phyloP scores from a whole-genome alignment of 2,113 vertebrate species.

The Lagopus leucura region DNA sequence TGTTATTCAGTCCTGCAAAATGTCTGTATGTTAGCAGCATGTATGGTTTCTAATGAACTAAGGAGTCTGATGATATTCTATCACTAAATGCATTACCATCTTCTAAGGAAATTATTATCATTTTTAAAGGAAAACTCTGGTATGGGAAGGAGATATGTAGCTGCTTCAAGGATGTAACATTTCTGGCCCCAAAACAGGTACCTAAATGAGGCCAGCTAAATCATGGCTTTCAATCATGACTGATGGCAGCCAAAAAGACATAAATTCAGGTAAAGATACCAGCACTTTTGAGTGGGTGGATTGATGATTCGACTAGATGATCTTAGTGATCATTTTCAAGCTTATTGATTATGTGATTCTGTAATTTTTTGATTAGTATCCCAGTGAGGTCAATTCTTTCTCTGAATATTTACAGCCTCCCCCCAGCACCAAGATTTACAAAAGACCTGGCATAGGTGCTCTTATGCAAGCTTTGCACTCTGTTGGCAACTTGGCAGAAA shows the following conservation, averaged over 20 bases:
- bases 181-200: not conserved
- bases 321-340: no score
- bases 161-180: not conserved
- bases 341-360: no score
- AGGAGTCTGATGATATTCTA: not conserved
- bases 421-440: not conserved
- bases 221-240: not conserved
- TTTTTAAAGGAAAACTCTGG: not conserved
- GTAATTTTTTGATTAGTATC: not conserved
- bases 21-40: fast-evolving
- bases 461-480: not conserved
- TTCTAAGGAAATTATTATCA: not conserved
- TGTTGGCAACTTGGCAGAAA: not conserved
- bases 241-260: not conserved
- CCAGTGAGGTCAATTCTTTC: not conserved
- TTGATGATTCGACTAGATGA: no score
- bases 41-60: not conserved
- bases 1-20: not conserved
- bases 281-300: not conserved
- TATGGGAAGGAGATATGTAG: not conserved
- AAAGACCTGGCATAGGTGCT: not conserved
- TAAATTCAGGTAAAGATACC: not conserved
- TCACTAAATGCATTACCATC: not conserved
- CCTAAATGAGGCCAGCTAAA: not conserved
- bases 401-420: not conserved